Base-by-base conservation (phyloP, 64 coral and sea anemone genomes). In the Montipora cactus region DNA sequence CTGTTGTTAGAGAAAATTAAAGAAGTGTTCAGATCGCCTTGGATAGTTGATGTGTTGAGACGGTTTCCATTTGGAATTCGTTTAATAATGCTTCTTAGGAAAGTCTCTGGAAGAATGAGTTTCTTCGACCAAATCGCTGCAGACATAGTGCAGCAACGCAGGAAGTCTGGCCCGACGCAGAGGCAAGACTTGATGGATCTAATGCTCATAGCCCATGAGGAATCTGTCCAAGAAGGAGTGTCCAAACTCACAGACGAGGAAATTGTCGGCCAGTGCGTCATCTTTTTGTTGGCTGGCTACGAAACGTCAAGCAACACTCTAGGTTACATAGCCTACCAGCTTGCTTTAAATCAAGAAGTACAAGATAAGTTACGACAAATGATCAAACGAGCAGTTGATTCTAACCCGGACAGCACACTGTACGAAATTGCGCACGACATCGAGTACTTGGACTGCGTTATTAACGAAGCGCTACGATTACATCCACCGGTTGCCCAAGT, bases 221-320 rank as follows among this genome's bases (percentile, higher is more conserved):
- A 78, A 49, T 49, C 78, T 66, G 25, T 3, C 4, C 87, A 95
- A 14, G 79, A 71, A 6, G 87, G 62, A 11, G 3, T 59, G 49
- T 49, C 77, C n/a, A 89, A 71, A 49, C 74, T 95, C 15, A 95
- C 53, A 3, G 73, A 95, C 22, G 93, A 95, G 28, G 93, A 90
- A 47, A 95, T 95, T 69, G 75, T 89, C 1, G 88, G 87, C 7
- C 93, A 95, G 58, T 90, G 87, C 2, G 70, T 85, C 68, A 89
- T 90, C 23, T 95, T 95, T 62, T 81, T 95, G 67, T 19, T 95
- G 2, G 93, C 88, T 5, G 93, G 93, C 9, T 88, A 90, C 72
- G 93, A 91, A 76, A 94, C 93, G 5, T 90, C 88, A 10, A 85
- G 78, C 79, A 95, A 95, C 70, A 76, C 93, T 11, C 21, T 95